A percentile compares a stretch with the other conserved stretches of the same genome.
phyloP scores from a whole-genome alignment of 2,888 invertebrate species.

The Clepsis dumicolana region DNA sequence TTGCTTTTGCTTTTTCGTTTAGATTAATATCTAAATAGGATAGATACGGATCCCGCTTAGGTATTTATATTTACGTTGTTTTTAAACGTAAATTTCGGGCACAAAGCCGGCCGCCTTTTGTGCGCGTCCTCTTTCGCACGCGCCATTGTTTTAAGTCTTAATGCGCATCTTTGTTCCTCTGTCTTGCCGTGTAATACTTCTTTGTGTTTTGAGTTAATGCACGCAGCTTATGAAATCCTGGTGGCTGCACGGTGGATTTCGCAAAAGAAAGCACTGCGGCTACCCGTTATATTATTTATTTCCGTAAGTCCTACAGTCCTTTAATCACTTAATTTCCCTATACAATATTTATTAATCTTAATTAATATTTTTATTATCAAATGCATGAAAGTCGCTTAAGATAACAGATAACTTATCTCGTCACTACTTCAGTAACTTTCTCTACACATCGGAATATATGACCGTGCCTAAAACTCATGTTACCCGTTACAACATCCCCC shows the following conservation, averaged over 20 bases:
- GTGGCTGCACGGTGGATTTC: conserved; percentile 20
- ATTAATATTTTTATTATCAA: too few species aligned
- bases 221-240: conserved; percentile 43
- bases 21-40: conserved; percentile 87
- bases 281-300: neutral
- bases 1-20: conserved; percentile 86
- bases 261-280: neutral
- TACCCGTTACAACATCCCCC: conserved; percentile 13
- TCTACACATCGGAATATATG: neutral
- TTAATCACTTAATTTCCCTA: neutral
- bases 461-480: neutral
- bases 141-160: conserved; percentile 73
- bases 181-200: conserved; percentile 59
- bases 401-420: neutral
- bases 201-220: conserved; percentile 56
- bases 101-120: conserved; percentile 60
- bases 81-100: conserved; percentile 84
- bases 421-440: neutral
- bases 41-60: conserved; percentile 85
- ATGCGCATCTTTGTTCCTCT: conserved; percentile 65
- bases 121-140: conserved; percentile 66
- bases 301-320: too few species aligned
- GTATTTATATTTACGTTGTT: conserved; percentile 80
- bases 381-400: neutral
- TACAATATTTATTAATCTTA: too few species aligned